Evolutionary conservation across 2,888 invertebrate species (phyloP).

Genomic region (Gastrophysa polygoni): DNA sequence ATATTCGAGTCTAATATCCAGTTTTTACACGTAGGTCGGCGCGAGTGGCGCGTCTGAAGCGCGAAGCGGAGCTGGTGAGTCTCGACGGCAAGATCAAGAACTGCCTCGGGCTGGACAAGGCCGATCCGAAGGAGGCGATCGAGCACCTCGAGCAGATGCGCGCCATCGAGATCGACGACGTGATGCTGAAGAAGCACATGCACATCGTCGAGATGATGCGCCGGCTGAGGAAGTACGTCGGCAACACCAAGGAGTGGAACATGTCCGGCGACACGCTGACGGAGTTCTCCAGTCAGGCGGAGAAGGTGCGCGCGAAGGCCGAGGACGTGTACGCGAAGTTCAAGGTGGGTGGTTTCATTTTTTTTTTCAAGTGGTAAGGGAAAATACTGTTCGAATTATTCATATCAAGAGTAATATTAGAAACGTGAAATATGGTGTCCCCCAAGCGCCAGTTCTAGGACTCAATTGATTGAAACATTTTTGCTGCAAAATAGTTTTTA

Average conservation of each 20-base stretch:
- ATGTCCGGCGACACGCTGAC: slow-evolving; percentile 65
- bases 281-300: slow-evolving; percentile 71
- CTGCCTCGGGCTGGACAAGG: slow-evolving; percentile 61
- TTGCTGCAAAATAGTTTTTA: too few species aligned
- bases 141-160: slow-evolving; percentile 67
- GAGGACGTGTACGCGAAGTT: slow-evolving; percentile 66
- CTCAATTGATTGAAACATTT: too few species aligned
- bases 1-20: too few species aligned
- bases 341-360: slow-evolving; percentile 53
- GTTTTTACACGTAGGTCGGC: too few species aligned
- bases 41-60: slow-evolving; percentile 62
- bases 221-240: slow-evolving; percentile 76
- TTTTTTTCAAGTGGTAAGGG: too few species aligned
- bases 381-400: neutral
- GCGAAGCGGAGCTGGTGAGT: slow-evolving; percentile 69
- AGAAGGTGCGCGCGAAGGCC: slow-evolving; percentile 72
- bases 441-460: too few species aligned
- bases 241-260: slow-evolving; percentile 78
- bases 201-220: slow-evolving; percentile 79
- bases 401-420: neutral
- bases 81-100: slow-evolving; percentile 71
- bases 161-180: slow-evolving; percentile 67
- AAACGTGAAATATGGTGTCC: too few species aligned
- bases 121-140: slow-evolving; percentile 75
- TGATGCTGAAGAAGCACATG: slow-evolving; percentile 84